A percentile compares a stretch with the other conserved stretches of the same genome.
Conservation (phyloP, 2,888 invertebrate genomes). For the Catonia carolina region DNA sequence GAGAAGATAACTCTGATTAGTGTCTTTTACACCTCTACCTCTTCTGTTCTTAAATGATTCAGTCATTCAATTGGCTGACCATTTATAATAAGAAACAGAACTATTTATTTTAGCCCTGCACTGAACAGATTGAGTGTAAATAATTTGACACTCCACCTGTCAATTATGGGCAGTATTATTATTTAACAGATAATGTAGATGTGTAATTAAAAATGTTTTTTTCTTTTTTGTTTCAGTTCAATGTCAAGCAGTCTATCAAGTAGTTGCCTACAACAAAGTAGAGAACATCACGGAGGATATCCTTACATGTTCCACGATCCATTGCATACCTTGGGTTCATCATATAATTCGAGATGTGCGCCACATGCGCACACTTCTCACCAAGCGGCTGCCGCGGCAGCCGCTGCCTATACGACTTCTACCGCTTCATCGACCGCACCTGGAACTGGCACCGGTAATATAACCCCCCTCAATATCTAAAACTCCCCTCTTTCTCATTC, state of each 20-base stretch:
- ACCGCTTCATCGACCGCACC: conserved; percentile 45
- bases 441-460: conserved; percentile 52
- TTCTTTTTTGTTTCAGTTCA: conserved; percentile 55
- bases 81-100: too few relatives aligned
- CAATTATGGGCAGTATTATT: too few relatives aligned
- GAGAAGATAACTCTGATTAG: too few relatives aligned
- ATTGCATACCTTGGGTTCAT: conserved; percentile 45
- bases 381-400: conserved; percentile 44
- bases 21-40: too few relatives aligned
- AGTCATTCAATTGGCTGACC: too few relatives aligned
- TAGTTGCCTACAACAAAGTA: conserved; percentile 71
- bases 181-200: too few relatives aligned
- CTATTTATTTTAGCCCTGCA: too few relatives aligned
- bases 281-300: conserved; percentile 53
- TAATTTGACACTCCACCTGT: too few relatives aligned
- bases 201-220: too few relatives aligned
- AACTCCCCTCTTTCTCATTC: conserved; percentile 34
- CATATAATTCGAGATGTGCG: conserved; percentile 59
- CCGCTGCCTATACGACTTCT: conserved; percentile 38
- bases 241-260: conserved; percentile 72
- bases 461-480: conserved; percentile 43
- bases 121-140: too few relatives aligned
- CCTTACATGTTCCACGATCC: conserved; percentile 88
- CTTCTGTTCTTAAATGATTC: too few relatives aligned
- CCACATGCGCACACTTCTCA: conserved; percentile 44